Base-by-base conservation (phyloP, 1,140 invertebrate species). In the Chlorops oryzae region DNA sequence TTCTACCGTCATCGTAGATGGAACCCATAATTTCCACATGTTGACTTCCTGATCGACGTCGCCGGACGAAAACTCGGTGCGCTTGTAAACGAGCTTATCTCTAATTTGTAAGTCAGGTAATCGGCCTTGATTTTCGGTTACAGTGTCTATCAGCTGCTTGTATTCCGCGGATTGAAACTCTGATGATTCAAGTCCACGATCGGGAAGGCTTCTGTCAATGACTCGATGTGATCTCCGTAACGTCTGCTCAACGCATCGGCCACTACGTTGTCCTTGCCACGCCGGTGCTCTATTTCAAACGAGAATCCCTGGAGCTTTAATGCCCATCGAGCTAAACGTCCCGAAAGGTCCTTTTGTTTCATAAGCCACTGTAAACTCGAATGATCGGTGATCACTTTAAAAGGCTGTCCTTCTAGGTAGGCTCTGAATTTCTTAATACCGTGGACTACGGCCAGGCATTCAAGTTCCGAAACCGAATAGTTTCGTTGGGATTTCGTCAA, bases 391-490 rank as follows among this genome's bases (percentile, higher is more conserved):
- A n/a, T n/a, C n/a, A n/a, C n/a, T n/a, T n/a, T n/a, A n/a, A n/a
- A n/a, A n/a, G n/a, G n/a, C n/a, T n/a, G n/a, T n/a, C 54, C 72
- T 76, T 3, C 61, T 59, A 2, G 68, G 57, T 41, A 77, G 62
- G 3, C 74, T 75, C 5, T 75, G 55, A 52, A 78, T 76, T 32
- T 66, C 43, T 24, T 61, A 3, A 27, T 37, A 22, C 32, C 38
- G 5, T 38, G 32, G 34, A 37, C 22, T 34, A 28, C 44, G 22
- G 44, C 44, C 20, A 46, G 35, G 35, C 44, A 46, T 13, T 46
- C 44, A 42, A 32, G 47, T 41, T 50, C 39, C 15, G 25, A 32
- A 5, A 42, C 47, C 17, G 38, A 41, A 42, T 50, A 50, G 34
- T 50, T 42, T 5, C 38, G 38, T 42, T 50, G 47, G 38, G 47